Base-by-base conservation (phyloP, 2,888 invertebrate species). In the Polia nebulosa region DNA sequence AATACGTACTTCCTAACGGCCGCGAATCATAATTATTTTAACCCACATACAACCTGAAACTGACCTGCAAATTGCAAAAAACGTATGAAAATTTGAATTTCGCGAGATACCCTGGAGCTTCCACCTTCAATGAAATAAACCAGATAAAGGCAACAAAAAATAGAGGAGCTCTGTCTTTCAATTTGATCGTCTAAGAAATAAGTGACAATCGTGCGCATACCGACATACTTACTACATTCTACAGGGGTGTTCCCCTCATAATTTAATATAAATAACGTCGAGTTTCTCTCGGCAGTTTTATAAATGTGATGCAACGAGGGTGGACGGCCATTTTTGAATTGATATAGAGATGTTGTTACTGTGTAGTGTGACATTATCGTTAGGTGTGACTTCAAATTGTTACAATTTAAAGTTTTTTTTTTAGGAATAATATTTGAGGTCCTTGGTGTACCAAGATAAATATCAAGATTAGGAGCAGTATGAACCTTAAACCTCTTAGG, bases 241-340 rank as follows among this genome's bases (percentile, higher is more conserved):
- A 41, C 17, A 51, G 49, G 73, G 78, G 78, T 67, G 67, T 70
- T 70, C 85, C 86, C 88, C 88, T 84, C 68, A 86, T 93, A 92
- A 92, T 93, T 92, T 89, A 92, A 93, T 93, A 92, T 92, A 91
- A 92, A 93, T 93, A 91, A 89, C 90, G 87, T 87, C 84, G 83
- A 90, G 88, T 92, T 90, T 89, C 89, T 83, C 83, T 83, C 82
- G 82, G 85, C 87, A 89, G 88, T 91, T 90, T 87, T 87, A 86
- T 87, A 87, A 90, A 82, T 85, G 86, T 85, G 86, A 85, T 87
- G 90, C 87, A 87, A 88, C 87, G 83, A 84, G 90, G 92, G 90
- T 76, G 81, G 80, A 74, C 71, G 77, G 82, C 81, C 84, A 85
- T 83, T 83, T 83, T 56, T 41, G 27, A 44, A 39, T 82, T 44